phyloP scores from a whole-genome alignment of 1,140 invertebrate genomes.

The Conus ventricosus region DNA sequence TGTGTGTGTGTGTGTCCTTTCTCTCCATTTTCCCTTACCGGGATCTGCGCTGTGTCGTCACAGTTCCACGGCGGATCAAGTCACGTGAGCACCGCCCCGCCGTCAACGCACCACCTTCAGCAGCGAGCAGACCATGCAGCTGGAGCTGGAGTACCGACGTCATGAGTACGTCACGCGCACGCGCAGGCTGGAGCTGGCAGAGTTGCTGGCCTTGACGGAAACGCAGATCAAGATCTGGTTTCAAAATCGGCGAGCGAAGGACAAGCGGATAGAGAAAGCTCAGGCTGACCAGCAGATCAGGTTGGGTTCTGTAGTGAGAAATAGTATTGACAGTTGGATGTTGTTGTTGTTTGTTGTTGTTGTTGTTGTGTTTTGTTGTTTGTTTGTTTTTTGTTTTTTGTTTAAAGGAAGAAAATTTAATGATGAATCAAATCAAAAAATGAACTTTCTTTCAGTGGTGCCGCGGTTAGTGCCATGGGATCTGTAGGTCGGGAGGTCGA shows the following conservation, averaged over 20 bases:
- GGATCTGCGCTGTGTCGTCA: not conserved
- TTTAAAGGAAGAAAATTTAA: not conserved
- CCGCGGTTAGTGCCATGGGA: no score
- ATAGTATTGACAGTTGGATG: not conserved
- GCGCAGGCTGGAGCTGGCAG: constrained; percentile 87
- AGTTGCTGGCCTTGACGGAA: constrained; percentile 87
- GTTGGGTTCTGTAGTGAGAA: no score
- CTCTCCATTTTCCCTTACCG: no score
- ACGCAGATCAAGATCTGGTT: constrained; percentile 85
- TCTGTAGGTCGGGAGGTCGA: no score
- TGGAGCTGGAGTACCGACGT: constrained; percentile 92
- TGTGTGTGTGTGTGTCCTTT: no score
- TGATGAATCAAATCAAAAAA: no score
- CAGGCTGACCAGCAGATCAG: constrained; percentile 92
- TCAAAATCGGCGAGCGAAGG: constrained; percentile 95
- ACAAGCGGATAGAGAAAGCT: constrained; percentile 96
- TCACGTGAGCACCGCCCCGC: constrained; percentile 88
- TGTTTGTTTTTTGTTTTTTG: no score
- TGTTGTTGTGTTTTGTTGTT: no score
- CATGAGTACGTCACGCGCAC: constrained; percentile 94
- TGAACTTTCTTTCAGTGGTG: no score
- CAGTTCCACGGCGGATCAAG: constrained; percentile 86
- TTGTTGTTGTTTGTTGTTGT: no score
- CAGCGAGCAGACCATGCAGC: constrained; percentile 90
- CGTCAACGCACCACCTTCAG: constrained; percentile 96